Percentiles rank a stretch among this genome's conserved stretches.
Conservation (phyloP, 2,113 vertebrate species). For the Donacobius atricapilla region DNA sequence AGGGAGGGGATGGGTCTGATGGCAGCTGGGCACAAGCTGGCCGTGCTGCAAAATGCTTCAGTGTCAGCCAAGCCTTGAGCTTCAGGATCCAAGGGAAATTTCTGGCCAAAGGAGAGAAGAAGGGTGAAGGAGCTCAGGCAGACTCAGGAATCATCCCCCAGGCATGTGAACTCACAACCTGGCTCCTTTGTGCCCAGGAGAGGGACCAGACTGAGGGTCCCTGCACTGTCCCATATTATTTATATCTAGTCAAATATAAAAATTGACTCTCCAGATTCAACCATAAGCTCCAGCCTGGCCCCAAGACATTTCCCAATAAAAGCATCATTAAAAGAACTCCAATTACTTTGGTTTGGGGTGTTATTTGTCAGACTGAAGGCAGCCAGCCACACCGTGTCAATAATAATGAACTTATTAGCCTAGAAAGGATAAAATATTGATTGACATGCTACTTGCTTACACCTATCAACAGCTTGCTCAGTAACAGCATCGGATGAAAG, state of each 20-base stretch:
- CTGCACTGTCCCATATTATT: neutral
- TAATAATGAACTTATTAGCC: neutral
- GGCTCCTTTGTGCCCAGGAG: neutral
- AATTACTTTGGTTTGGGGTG: neutral
- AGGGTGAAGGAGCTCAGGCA: neutral
- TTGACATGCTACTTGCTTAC: neutral
- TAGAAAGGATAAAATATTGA: neutral
- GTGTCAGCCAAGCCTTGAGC: neutral
- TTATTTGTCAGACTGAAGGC: neutral
- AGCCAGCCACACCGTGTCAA: neutral
- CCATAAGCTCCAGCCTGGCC: neutral
- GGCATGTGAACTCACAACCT: rapidly evolving
- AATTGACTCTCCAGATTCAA: neutral
- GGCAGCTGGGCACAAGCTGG: neutral
- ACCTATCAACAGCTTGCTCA: neutral
- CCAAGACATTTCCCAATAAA: neutral
- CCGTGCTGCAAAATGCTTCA: neutral
- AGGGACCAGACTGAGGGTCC: neutral
- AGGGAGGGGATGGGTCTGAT: neutral
- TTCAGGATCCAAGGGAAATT: neutral
- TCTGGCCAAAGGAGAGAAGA: neutral
- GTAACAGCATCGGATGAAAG: neutral
- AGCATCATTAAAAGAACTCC: neutral
- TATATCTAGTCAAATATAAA: neutral
- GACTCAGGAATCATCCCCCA: neutral